phyloP scores from a whole-genome alignment of 2,797 vertebrate species.

The Australoheros facetus region DNA sequence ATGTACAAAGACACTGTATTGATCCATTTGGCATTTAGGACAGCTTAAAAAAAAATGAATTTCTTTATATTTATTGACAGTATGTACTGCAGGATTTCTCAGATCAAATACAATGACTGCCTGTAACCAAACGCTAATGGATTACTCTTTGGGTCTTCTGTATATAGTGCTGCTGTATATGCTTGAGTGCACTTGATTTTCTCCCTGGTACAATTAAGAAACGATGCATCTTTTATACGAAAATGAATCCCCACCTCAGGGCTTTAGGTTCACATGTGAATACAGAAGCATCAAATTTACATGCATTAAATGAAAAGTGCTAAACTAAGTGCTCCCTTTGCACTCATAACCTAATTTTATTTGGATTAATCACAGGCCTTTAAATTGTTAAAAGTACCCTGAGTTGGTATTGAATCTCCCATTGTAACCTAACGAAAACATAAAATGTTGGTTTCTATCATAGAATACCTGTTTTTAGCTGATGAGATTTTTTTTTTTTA shows the following conservation, averaged over 20 bases:
- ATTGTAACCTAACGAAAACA: slow-evolving; percentile 3
- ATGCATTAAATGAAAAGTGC: background rate
- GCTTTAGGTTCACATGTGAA: slow-evolving; percentile 32
- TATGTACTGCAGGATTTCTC: slow-evolving; percentile 18
- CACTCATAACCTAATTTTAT: background rate
- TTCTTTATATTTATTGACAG: slow-evolving; percentile 1
- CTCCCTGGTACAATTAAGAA: slow-evolving; percentile 36
- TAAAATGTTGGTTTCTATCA: slow-evolving; percentile 4
- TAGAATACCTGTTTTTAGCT: background rate
- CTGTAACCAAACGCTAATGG: slow-evolving; percentile 15
- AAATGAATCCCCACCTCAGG: slow-evolving; percentile 57
- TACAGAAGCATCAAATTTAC: slow-evolving; percentile 15
- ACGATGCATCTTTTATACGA: slow-evolving; percentile 47
- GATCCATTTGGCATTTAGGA: slow-evolving; percentile 19
- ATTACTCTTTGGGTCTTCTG: slow-evolving; percentile 20
- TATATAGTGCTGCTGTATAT: slow-evolving; percentile 31
- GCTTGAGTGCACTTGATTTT: slow-evolving; percentile 37
- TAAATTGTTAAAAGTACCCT: background rate
- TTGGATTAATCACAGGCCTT: background rate
- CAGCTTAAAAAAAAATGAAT: slow-evolving; percentile 21
- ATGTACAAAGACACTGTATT: slow-evolving; percentile 18
- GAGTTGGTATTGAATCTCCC: background rate
- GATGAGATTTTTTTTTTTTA: background rate
- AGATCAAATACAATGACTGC: slow-evolving; percentile 19
- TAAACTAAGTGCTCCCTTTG: slow-evolving; percentile 25